Evolutionary conservation across 2,888 invertebrate species (phyloP), one percentile per base, ranked within the genome.

Genomic region (Nemapogon koenigi): DNA sequence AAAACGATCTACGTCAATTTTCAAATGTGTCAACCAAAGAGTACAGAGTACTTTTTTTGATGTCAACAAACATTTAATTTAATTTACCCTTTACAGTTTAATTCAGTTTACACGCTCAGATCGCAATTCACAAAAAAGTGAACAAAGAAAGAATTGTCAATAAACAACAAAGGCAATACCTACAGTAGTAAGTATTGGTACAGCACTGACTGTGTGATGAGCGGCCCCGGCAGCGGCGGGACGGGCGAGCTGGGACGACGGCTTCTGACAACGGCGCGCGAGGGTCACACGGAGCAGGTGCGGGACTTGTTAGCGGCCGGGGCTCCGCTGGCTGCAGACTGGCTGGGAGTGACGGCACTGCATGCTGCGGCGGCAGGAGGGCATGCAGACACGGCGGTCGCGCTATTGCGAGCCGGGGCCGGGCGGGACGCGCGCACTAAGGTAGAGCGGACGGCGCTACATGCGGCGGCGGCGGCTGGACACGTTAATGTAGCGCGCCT

Each of bases 311-410:
- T 96, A 83, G 84, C 86, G 17, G 86, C 87, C 64, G 95, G 96
- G 33, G 94, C 95, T 32, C 94, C 95, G 16, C 94, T 96, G 57
- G 90, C 91, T 7, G 89, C 94, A 2, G 95, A 96, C 67, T 95
- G 95, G 94, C 76, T 94, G 47, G 96, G 96, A 42, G 93, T 91
- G 46, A 92, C 93, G 43, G 90, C 96, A 3, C 76, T 37, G 28
- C 43, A 94, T 91, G 46, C 92, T 92, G 44, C 91, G 95, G 3
- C 76, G 96, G 45, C 95, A 96, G 72, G 84, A 91, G 60, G 93
- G 94, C 88, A 90, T 51, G 65, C 82, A 38, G 87, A 86, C 48
- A 89, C 91, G 35, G 91, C 91, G 49, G 89, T 90, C 52, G 86
- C 91, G 49, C 79, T 96, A 43, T 75, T 96, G 41, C 81, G 89